Evolutionary conservation across 2,797 vertebrate genomes (phyloP).

Genomic region (Agapornis canus): DNA sequence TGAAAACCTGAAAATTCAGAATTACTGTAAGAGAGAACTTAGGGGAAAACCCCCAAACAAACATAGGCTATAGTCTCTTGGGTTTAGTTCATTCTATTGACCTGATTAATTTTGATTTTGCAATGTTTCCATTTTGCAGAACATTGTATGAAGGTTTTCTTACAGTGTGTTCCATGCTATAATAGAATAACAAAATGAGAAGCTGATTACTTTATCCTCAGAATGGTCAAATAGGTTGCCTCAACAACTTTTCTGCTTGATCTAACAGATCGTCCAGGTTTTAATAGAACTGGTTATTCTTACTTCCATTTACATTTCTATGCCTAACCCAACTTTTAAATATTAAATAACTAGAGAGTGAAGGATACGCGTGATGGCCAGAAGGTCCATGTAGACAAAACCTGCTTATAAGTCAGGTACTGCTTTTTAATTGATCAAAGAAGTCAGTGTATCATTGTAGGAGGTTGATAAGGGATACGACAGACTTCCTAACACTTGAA

Average conservation of each 20-base stretch:
- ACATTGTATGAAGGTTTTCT: background rate
- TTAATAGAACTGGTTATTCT: background rate
- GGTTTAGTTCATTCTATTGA: background rate
- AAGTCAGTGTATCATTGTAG: background rate
- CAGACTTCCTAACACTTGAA: background rate
- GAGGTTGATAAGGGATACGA: background rate
- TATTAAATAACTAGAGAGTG: background rate
- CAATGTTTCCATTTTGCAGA: background rate
- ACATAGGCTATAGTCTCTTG: background rate
- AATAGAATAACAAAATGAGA: background rate
- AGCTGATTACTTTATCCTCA: background rate
- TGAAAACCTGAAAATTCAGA: background rate
- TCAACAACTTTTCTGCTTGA: background rate
- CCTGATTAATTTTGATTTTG: background rate
- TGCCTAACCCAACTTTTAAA: background rate
- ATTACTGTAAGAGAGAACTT: background rate
- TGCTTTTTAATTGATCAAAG: background rate
- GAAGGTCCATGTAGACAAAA: background rate
- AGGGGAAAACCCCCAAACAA: background rate
- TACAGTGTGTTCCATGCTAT: background rate
- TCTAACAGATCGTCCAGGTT: background rate
- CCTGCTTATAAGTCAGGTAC: background rate
- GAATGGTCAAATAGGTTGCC: background rate
- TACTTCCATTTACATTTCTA: background rate
- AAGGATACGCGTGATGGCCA: background rate